These are phyloP conservation scores for Biston stratarius DNA, from an alignment of 2,888 invertebrate genomes.

Conservation along the genomic window DNA sequence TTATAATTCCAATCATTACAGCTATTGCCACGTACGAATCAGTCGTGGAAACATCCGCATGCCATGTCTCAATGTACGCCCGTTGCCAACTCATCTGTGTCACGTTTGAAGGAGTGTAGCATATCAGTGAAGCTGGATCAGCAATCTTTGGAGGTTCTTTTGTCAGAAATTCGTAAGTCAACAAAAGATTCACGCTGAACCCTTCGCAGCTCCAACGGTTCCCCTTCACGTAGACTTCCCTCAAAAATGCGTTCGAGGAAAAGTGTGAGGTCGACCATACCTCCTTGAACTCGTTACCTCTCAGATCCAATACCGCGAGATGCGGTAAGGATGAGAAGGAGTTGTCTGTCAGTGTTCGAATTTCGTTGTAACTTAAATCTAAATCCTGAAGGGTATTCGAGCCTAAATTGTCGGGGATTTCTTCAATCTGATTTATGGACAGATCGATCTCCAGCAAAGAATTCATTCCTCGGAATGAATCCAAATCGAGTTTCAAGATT, in stretches of 20 bases:
- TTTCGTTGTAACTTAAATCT: constrained; percentile 87
- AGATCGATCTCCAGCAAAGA: constrained; percentile 87
- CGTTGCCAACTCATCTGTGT: constrained; percentile 89
- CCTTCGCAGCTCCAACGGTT: constrained; percentile 93
- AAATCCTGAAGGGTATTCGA: constrained; percentile 87
- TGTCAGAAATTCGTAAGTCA: constrained; percentile 87
- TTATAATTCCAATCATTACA: constrained; percentile 81
- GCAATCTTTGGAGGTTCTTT: constrained; percentile 82
- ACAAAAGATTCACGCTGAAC: constrained; percentile 82
- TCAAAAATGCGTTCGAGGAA: constrained; percentile 86
- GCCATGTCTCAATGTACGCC: constrained; percentile 89
- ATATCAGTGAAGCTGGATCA: constrained; percentile 83
- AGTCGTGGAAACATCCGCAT: constrained; percentile 65
- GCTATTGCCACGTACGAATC: constrained; percentile 86
- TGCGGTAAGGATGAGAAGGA: constrained; percentile 88
- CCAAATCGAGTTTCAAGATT: constrained; percentile 82
- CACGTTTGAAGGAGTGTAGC: constrained; percentile 88
- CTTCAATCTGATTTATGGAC: constrained; percentile 88
- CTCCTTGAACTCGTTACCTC: constrained; percentile 90
- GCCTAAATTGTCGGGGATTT: constrained; percentile 85
- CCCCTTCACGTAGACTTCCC: constrained; percentile 88
- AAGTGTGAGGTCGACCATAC: constrained; percentile 88
- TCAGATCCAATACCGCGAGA: constrained; percentile 88
- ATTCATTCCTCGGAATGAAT: constrained; percentile 84
- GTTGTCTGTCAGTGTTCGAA: constrained; percentile 85